phyloP scores from a whole-genome alignment of 2,113 vertebrate species.

The Sinosuthora webbiana region DNA sequence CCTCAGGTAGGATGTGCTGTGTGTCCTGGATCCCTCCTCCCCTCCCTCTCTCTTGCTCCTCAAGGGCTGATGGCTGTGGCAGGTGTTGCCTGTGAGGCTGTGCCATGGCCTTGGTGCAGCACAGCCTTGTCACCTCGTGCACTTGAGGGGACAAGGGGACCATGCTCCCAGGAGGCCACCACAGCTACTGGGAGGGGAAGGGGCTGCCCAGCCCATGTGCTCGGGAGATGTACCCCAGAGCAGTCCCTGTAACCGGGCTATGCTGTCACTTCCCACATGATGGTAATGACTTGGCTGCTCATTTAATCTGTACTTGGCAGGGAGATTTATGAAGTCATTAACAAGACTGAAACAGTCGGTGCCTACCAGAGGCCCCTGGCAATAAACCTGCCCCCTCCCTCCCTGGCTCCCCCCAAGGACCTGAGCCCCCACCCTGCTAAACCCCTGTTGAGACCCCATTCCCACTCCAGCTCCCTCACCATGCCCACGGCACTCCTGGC shows the following conservation, averaged over 20 bases:
- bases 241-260: background rate
- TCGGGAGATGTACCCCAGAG: background rate
- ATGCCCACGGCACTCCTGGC: background rate
- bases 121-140: background rate
- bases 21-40: background rate
- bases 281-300: background rate
- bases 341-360: background rate
- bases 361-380: background rate
- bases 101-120: background rate
- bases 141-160: accelerated
- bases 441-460: accelerated
- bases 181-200: background rate
- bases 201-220: background rate
- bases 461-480: accelerated
- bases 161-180: background rate
- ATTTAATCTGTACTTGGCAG: background rate
- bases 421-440: background rate
- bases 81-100: background rate
- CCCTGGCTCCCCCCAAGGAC: background rate
- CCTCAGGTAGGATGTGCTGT: background rate
- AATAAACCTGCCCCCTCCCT: background rate
- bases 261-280: background rate
- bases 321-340: background rate
- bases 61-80: accelerated
- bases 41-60: background rate